Percentiles rank a stretch among this genome's conserved stretches.
Conservation (phyloP, 2,113 vertebrate species). For the Fulica atra region DNA sequence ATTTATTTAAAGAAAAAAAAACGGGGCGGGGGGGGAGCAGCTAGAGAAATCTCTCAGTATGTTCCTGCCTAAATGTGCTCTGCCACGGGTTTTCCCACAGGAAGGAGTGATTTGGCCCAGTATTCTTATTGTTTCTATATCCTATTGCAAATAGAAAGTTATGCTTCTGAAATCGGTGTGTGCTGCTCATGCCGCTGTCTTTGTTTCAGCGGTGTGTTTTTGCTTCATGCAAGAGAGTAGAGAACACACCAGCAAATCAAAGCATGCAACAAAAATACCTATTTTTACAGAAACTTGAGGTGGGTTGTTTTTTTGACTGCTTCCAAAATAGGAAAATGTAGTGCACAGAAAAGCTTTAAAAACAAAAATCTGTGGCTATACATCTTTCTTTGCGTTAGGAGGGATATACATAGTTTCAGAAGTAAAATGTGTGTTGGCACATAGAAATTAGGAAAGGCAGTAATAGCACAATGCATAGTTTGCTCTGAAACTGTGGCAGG, state of each 20-base stretch:
- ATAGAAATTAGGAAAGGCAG: neutral
- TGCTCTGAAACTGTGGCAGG: neutral
- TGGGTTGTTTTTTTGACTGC: neutral
- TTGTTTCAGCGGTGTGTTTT: conserved; percentile 33
- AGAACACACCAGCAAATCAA: neutral
- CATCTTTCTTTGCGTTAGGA: neutral
- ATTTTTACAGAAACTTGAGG: neutral
- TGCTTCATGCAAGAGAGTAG: neutral
- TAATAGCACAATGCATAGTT: neutral
- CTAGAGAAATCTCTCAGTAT: conserved; percentile 15
- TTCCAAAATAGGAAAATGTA: neutral
- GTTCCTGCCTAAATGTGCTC: conserved; percentile 33
- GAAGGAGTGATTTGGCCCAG: conserved; percentile 69
- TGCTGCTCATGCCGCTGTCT: neutral
- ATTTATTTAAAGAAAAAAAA: neutral
- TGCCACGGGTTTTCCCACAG: conserved; percentile 65
- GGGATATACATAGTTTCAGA: neutral
- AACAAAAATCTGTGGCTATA: neutral
- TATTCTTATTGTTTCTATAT: conserved; percentile 68
- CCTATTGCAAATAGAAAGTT: conserved; percentile 66
- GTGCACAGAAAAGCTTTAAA: neutral
- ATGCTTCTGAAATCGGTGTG: conserved; percentile 7
- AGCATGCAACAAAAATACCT: neutral
- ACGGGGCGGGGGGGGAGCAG: neutral
- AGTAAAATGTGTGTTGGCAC: neutral